Evolutionary conservation across 53 echinoderm and acorn worm genomes (phyloP).

Genomic region (Stichopus horrens): DNA sequence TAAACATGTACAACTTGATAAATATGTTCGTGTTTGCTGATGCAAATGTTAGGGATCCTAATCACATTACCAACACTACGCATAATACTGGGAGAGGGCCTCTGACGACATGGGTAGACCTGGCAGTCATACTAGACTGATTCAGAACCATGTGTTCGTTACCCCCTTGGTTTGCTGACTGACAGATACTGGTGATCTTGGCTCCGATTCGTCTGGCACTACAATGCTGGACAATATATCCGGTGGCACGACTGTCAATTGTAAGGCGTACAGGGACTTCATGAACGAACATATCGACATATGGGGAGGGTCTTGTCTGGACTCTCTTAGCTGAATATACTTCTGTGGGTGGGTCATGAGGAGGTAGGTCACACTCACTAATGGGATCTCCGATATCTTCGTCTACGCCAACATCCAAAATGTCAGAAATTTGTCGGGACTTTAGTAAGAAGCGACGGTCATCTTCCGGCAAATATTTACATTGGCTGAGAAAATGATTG

Average conservation of each 20-base stretch:
- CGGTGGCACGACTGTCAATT: constrained; percentile 55
- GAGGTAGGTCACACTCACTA: constrained; percentile 1
- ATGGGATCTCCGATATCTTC: neutral
- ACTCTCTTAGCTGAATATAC: constrained; percentile 38
- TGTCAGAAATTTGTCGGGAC: neutral
- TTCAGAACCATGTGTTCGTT: no score
- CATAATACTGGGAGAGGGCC: neutral
- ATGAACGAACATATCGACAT: constrained; percentile 47
- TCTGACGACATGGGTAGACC: neutral
- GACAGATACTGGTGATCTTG: constrained; percentile 40
- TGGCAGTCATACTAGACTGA: no score
- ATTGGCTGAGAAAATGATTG: constrained; percentile 47
- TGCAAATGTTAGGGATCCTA: constrained; percentile 17
- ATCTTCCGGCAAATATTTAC: constrained; percentile 48
- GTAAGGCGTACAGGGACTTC: constrained; percentile 15
- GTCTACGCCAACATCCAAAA: constrained; percentile 9
- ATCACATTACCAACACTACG: neutral
- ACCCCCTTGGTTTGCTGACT: constrained; percentile 59
- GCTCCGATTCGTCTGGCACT: constrained; percentile 38
- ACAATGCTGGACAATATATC: constrained; percentile 52
- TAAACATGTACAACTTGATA: neutral
- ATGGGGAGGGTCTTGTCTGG: constrained; percentile 54
- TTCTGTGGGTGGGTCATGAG: constrained; percentile 44
- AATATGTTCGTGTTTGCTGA: neutral
- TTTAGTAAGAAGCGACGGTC: constrained; percentile 34